Conservation (phyloP, 2,797 vertebrate species). For the Diglossa cyanea region DNA sequence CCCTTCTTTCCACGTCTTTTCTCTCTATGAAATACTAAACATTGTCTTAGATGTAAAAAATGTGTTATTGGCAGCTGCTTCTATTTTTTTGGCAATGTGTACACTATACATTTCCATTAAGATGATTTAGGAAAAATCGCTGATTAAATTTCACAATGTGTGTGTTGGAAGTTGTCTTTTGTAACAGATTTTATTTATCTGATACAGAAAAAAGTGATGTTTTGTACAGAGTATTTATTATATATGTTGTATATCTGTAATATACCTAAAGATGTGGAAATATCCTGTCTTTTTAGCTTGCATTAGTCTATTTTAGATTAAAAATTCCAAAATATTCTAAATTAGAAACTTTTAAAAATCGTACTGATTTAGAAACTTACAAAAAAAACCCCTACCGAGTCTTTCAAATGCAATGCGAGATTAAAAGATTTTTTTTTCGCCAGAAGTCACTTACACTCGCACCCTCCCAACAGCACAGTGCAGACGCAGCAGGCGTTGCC, state of each 20-base stretch:
- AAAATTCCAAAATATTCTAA: neutral
- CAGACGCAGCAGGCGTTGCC: neutral
- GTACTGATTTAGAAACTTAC: neutral
- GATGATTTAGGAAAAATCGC: neutral
- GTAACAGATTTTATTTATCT: neutral
- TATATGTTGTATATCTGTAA: neutral
- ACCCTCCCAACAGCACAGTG: neutral
- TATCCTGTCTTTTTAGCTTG: neutral
- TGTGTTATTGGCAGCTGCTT: neutral
- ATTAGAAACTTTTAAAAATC: neutral
- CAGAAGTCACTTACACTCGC: neutral
- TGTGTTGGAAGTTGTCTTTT: neutral
- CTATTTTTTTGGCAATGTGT: neutral
- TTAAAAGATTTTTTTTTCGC: neutral
- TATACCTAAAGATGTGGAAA: neutral
- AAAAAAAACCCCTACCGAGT: accelerated
- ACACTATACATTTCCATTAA: neutral
- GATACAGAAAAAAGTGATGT: neutral
- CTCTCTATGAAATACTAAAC: neutral
- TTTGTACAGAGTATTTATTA: neutral
- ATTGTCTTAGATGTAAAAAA: neutral
- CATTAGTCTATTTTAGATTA: neutral
- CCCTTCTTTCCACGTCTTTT: neutral
- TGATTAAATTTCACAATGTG: neutral
- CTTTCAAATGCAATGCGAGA: neutral